Evolutionary conservation across 2,113 vertebrate species (phyloP).

Genomic region (Crotalus viridis): DNA sequence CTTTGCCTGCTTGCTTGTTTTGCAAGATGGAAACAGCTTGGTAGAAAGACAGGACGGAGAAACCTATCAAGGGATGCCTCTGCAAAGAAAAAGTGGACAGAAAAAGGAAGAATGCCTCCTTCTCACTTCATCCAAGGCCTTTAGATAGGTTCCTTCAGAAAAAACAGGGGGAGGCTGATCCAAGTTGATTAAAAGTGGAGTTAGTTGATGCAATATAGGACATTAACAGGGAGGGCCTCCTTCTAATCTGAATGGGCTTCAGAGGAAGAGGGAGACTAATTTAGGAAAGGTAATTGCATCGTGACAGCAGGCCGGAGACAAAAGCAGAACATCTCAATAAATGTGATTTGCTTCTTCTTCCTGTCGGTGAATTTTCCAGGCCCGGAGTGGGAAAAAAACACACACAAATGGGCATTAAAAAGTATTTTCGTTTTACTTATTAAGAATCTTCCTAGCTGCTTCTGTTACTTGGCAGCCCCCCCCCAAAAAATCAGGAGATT

Average conservation of each 20-base stretch:
- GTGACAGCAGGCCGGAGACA: background rate
- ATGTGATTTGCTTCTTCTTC: no score
- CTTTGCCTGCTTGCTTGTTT: background rate
- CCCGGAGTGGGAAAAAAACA: no score
- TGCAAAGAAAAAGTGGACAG: background rate
- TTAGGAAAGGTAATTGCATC: background rate
- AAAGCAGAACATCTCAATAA: background rate
- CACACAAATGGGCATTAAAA: no score
- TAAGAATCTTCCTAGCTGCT: no score
- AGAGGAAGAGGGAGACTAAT: background rate
- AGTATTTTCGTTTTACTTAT: no score
- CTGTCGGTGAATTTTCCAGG: no score
- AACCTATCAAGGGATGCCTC: background rate
- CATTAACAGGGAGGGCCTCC: background rate
- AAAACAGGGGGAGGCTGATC: background rate
- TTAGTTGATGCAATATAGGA: background rate
- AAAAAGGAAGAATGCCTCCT: fast-evolving
- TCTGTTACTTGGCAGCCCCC: no score
- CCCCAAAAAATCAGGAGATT: no score
- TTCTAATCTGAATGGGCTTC: background rate
- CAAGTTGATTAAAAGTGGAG: background rate
- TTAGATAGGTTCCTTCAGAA: background rate
- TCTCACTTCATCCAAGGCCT: background rate
- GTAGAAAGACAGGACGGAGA: background rate
- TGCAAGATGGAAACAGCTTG: background rate